Base-by-base conservation (phyloP, 1,140 invertebrate genomes). In the Wiebesia pumilae region DNA sequence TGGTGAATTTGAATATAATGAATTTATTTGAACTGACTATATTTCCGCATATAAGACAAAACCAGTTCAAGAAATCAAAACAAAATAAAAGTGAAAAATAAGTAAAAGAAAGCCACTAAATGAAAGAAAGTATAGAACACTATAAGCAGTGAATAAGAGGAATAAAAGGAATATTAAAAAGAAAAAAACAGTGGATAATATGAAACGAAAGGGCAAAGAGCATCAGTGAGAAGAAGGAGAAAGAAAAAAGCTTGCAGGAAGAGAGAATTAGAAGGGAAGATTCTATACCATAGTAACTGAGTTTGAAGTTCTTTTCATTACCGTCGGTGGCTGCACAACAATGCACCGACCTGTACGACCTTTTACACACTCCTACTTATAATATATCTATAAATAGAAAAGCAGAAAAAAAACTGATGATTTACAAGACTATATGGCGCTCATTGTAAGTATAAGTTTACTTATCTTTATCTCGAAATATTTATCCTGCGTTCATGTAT, bases 261-360 rank as follows among this genome's bases (percentile, higher is more conserved):
- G 75, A 54, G 30, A 43, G 84, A 87, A 83, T 85, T 78, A 73
- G 47, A 83, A 83, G 58, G 81, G 67, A 73, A 54, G 67, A 54
- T 83, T 69, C 84, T 80, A 62, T n/a, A 80, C 54, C 54, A 7
- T 35, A 88, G 82, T 85, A 86, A 88, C 88, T 77, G 87, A 89
- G 88, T 90, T 91, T 90, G 81, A 85, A 90, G 90, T 91, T 91
- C 90, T 91, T 90, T 91, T 91, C 90, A 91, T 91, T 91, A 90
- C 83, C 77, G 88, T 85, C 80, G 58, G 87, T 85, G 87, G 90
- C 89, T 88, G 87, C 67, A 89, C 90, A 89, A 89, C 88, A 88
- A 91, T 89, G 82, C 87, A n/a, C 35, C 54, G 51, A 82, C 78
- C 67, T 69, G 62, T 82, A 35, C 84, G 80, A 79, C 35, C 38